Conservation (phyloP, 2,113 vertebrate species). For the Condylura cristata region DNA sequence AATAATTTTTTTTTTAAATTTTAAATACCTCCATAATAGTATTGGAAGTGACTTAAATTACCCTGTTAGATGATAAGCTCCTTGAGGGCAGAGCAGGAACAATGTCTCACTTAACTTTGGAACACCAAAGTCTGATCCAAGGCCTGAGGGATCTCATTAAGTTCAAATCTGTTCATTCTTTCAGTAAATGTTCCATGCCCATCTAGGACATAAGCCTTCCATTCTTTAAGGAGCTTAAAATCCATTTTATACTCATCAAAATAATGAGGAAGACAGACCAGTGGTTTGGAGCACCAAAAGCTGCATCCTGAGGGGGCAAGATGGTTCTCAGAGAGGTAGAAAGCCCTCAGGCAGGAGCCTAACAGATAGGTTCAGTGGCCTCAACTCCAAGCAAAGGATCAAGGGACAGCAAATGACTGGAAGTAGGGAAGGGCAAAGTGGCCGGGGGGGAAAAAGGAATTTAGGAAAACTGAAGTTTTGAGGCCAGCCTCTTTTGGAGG, state of each 20-base stretch:
- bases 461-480: neutral
- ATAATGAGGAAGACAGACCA: neutral
- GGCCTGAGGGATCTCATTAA: neutral
- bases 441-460: neutral
- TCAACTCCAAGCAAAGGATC: neutral
- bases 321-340: neutral
- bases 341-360: neutral
- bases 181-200: neutral
- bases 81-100: neutral
- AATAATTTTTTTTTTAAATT: no score
- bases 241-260: neutral
- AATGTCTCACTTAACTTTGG: conserved; percentile 24
- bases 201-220: neutral
- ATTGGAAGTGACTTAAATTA: neutral
- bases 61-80: neutral
- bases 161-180: neutral
- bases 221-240: conserved; percentile 2
- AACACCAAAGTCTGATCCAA: neutral
- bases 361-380: neutral
- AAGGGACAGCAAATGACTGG: neutral
- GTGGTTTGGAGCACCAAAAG: neutral
- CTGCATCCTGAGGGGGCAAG: neutral
- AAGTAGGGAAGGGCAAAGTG: neutral
- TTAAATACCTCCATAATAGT: no score
- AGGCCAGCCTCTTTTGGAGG: neutral